Conservation (phyloP, 37 sponge, comb jelly and placozoan genomes). For the Mnemiopsis leidyi region DNA sequence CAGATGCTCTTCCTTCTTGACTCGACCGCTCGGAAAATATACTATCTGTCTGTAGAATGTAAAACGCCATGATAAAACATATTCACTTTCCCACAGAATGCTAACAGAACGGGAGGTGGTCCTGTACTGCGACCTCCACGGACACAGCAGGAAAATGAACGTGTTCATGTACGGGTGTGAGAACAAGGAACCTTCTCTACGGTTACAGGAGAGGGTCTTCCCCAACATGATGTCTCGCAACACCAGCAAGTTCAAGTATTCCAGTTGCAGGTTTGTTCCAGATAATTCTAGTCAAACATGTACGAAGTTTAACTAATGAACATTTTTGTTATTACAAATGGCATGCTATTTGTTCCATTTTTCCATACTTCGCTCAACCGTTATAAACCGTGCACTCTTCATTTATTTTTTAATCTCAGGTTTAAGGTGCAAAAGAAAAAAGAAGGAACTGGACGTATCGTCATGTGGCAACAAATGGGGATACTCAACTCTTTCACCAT, state of each 20-base stretch:
- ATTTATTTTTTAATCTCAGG: too few relatives aligned
- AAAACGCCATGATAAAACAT: too few relatives aligned
- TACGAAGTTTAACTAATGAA: too few relatives aligned
- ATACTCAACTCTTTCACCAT: constrained; percentile 94
- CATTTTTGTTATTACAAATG: too few relatives aligned
- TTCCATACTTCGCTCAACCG: too few relatives aligned
- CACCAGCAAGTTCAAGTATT: constrained; percentile 76
- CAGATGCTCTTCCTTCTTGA: too few relatives aligned
- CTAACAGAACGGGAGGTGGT: constrained; percentile 79
- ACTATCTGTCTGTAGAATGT: too few relatives aligned
- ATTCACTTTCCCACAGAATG: constrained; percentile 73
- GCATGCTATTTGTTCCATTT: too few relatives aligned
- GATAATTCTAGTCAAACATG: too few relatives aligned
- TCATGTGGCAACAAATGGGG: constrained; percentile 95
- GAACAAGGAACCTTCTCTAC: constrained; percentile 66
- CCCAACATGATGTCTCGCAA: constrained; percentile 87
- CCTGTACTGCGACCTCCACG: constrained; percentile 96
- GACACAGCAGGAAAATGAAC: constrained; percentile 93
- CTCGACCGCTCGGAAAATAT: too few relatives aligned
- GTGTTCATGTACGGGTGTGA: constrained; percentile 99
- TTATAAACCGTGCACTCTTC: too few relatives aligned
- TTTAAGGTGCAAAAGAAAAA: constrained; percentile 63
- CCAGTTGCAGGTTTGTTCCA: constrained; percentile 74
- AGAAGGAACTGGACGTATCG: constrained; percentile 90
- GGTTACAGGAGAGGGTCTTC: constrained; percentile 79